Evolutionary conservation across 2,113 vertebrate species (phyloP).

Genomic region (Indicator maculatus): DNA sequence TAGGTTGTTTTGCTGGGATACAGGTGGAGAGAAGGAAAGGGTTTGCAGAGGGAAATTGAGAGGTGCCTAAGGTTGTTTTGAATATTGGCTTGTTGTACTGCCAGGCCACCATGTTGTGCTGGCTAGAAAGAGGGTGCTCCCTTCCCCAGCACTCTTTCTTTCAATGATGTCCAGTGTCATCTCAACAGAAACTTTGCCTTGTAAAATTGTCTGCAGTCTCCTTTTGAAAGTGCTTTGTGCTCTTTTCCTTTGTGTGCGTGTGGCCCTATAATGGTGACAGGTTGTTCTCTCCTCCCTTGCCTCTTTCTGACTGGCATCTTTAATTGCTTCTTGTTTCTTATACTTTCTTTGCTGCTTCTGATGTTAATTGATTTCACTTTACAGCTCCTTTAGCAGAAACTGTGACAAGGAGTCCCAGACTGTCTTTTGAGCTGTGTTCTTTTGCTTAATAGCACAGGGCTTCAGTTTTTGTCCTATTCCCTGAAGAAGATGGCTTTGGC

Average conservation of each 20-base stretch:
- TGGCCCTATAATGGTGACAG: neutral
- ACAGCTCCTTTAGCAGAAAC: neutral
- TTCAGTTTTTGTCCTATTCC: neutral
- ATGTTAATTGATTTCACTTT: constrained; percentile 15
- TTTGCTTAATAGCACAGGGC: neutral
- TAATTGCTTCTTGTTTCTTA: neutral
- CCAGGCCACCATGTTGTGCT: fast-evolving
- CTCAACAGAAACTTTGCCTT: neutral
- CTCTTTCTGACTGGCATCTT: neutral
- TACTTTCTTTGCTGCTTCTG: neutral
- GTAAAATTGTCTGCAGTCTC: neutral
- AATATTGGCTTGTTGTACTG: neutral
- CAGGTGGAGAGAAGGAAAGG: neutral
- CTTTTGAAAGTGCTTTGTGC: neutral
- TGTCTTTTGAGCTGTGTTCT: neutral
- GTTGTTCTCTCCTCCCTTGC: neutral
- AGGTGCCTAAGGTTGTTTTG: neutral
- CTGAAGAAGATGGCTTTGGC: neutral
- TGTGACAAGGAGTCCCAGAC: neutral
- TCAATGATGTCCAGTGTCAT: neutral
- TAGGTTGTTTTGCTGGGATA: neutral
- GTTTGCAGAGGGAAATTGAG: neutral
- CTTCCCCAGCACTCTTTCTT: neutral
- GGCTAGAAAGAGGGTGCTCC: neutral
- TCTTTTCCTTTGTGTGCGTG: neutral